A percentile compares a stretch with the other conserved stretches of the same genome.
Conservation (phyloP, 2,113 vertebrate species). For the Gadus chalcogrammus region DNA sequence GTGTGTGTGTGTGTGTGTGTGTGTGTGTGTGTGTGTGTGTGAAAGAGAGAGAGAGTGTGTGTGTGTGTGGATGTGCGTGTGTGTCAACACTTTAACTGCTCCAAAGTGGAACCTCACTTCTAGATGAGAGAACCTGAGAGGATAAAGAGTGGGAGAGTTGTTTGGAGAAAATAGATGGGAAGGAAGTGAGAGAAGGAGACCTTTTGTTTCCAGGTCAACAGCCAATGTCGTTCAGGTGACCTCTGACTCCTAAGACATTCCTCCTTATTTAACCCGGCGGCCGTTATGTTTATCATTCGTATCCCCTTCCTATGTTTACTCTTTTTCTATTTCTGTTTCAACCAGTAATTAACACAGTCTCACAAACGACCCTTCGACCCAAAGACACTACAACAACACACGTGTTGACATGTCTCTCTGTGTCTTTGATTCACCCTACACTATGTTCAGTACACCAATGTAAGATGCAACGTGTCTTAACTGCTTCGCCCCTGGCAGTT, state of each 20-base stretch:
- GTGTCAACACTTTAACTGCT: constrained; percentile 41
- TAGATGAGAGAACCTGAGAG: too few species aligned
- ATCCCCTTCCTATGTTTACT: not conserved
- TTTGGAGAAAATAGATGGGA: not conserved
- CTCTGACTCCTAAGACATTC: constrained; percentile 21
- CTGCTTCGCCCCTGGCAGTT: constrained; percentile 65
- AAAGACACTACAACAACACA: not conserved
- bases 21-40: too few species aligned
- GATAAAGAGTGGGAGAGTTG: constrained; percentile 22
- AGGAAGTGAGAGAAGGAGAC: not conserved
- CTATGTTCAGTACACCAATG: too few species aligned
- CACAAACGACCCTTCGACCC: too few species aligned
- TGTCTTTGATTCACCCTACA: too few species aligned
- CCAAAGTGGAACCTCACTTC: constrained; percentile 10
- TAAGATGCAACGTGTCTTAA: not conserved
- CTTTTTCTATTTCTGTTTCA: not conserved
- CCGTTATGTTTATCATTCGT: not conserved
- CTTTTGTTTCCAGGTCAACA: not conserved
- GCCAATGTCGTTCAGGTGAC: constrained; percentile 35
- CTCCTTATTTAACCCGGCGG: constrained; percentile 7
- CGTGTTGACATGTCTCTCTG: not conserved
- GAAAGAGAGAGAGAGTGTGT: too few species aligned
- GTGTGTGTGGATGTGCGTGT: constrained; percentile 21
- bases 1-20: too few species aligned
- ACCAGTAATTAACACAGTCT: not conserved